A percentile compares a stretch with the other conserved stretches of the same genome.
phyloP scores from a whole-genome alignment of 2,888 invertebrate genomes.

The Drosophila setosimentum region DNA sequence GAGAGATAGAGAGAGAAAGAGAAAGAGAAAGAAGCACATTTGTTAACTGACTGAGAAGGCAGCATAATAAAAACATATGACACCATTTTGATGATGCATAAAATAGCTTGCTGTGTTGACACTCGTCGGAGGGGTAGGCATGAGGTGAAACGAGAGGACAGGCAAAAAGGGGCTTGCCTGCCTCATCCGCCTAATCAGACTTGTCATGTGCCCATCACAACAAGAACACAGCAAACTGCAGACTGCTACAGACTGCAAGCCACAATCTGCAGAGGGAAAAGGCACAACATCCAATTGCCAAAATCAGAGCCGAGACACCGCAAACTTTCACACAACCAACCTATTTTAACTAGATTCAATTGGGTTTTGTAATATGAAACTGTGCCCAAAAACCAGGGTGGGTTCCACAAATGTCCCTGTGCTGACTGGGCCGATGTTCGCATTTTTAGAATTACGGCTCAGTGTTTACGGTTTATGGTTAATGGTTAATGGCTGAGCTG shows the following conservation, averaged over 20 bases:
- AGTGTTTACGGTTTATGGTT: background rate
- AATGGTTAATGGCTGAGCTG: background rate
- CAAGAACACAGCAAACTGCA: conserved; percentile 29
- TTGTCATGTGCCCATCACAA: conserved; percentile 73
- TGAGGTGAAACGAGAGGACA: background rate
- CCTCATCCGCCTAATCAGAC: conserved; percentile 63
- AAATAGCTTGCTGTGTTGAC: conserved; percentile 68
- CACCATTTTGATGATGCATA: conserved; percentile 71
- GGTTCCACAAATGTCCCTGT: conserved; percentile 2
- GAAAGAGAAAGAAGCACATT: background rate
- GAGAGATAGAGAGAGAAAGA: background rate
- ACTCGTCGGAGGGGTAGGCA: conserved; percentile 26
- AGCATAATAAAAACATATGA: conserved; percentile 71
- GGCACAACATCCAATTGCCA: conserved; percentile 47
- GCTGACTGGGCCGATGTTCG: background rate
- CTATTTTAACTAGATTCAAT: conserved; percentile 64
- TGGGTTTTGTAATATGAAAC: conserved; percentile 67
- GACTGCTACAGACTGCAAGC: background rate
- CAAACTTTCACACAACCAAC: conserved; percentile 33
- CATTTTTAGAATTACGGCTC: background rate
- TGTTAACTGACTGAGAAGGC: conserved; percentile 2
- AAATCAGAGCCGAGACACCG: conserved; percentile 38
- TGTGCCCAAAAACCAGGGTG: conserved; percentile 9
- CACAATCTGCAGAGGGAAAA: background rate
- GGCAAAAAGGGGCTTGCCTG: background rate